A percentile compares a stretch with the other conserved stretches of the same genome.
phyloP scores from a whole-genome alignment of 1,140 invertebrate genomes.

The Camponotus pennsylvanicus region DNA sequence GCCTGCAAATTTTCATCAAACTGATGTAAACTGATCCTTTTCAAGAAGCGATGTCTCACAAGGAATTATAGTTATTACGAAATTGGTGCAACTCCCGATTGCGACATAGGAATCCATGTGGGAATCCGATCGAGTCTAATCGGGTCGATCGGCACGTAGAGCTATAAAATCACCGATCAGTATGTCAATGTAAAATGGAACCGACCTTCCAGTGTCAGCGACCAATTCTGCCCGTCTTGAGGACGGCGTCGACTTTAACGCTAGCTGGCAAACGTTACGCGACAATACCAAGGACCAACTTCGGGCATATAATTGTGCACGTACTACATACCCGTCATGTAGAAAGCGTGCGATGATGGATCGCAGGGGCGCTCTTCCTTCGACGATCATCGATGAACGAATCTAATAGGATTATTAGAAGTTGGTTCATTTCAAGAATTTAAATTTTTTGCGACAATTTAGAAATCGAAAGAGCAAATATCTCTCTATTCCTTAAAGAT shows the following conservation, averaged over 20 bases:
- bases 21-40: too few relatives aligned
- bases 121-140: constrained; percentile 23
- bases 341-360: constrained; percentile 63
- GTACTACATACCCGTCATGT: constrained; percentile 65
- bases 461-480: not conserved
- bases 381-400: not conserved
- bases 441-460: not conserved
- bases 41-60: not conserved
- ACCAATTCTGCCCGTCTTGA: constrained; percentile 71
- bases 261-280: constrained; percentile 64
- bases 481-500: too few relatives aligned
- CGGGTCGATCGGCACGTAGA: constrained; percentile 53
- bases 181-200: constrained; percentile 74
- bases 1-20: too few relatives aligned
- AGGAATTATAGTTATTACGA: constrained; percentile 32
- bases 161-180: constrained; percentile 66
- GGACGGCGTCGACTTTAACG: constrained; percentile 47
- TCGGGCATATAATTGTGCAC: constrained; percentile 60
- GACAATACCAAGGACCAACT: constrained; percentile 74
- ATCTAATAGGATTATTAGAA: not conserved
- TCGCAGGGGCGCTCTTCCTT: constrained; percentile 54
- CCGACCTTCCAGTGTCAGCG: constrained; percentile 77
- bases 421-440: not conserved
- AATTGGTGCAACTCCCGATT: constrained; percentile 42
- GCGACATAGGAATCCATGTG: constrained; percentile 9